phyloP scores from a whole-genome alignment of 2,888 invertebrate genomes.

The Noctua comes region DNA sequence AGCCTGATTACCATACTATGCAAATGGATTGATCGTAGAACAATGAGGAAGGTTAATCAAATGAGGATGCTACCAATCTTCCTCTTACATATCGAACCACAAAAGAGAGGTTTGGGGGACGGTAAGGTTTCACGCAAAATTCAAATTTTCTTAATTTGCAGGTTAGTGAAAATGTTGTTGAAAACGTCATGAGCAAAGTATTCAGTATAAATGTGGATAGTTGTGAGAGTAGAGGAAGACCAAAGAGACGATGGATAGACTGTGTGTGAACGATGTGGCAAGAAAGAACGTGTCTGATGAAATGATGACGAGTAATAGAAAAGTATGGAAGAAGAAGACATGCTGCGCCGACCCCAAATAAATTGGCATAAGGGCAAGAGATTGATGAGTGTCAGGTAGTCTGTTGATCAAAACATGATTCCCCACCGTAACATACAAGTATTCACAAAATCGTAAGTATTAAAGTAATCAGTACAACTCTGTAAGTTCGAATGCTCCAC shows the following conservation, averaged over 20 bases:
- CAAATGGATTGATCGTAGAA: constrained; percentile 10
- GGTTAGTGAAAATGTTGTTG: neutral
- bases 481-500: neutral
- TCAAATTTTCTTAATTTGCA: neutral
- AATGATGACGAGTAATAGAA: neutral
- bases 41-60: neutral
- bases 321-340: neutral
- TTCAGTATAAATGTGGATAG: neutral
- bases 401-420: neutral
- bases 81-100: neutral
- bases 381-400: neutral
- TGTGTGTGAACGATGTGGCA: neutral
- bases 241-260: neutral
- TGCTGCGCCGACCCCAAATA: neutral
- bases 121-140: neutral
- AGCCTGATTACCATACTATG: neutral
- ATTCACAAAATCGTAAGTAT: neutral
- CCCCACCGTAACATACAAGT: neutral
- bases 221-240: neutral
- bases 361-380: neutral
- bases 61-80: neutral
- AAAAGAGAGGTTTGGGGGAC: neutral
- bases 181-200: neutral
- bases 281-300: neutral
- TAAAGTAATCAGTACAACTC: neutral